phyloP scores from a whole-genome alignment of 92 coral and sea anemone genomes.

The Scolanthus callimorphus region DNA sequence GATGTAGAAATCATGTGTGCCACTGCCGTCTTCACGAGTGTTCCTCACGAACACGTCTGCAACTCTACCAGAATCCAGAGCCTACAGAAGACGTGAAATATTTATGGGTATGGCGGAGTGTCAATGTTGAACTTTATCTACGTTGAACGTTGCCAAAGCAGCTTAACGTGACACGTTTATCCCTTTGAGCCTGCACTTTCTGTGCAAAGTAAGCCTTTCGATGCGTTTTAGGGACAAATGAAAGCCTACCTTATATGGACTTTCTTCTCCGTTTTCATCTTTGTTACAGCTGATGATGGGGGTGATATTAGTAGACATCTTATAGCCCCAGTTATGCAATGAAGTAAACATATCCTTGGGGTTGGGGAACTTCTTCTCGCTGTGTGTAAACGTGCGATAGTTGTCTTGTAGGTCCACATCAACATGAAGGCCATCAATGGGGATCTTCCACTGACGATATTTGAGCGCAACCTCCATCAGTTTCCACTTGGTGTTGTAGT shows the following conservation, averaged over 20 bases:
- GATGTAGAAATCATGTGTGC: conserved; percentile 37
- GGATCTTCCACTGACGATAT: conserved; percentile 73
- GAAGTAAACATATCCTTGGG: conserved; percentile 67
- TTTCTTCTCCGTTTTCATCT: too few species aligned
- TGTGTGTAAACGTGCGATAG: conserved; percentile 78
- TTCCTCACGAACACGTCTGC: conserved; percentile 40
- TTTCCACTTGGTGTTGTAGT: conserved; percentile 79
- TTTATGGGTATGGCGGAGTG: too few species aligned
- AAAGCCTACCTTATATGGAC: too few species aligned
- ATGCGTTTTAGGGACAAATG: too few species aligned
- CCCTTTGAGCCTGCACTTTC: too few species aligned
- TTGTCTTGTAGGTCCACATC: conserved; percentile 70
- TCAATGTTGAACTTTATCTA: too few species aligned
- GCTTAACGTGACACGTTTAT: too few species aligned
- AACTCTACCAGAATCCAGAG: conserved; percentile 56
- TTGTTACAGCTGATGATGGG: conserved; percentile 65
- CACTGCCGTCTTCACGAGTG: conserved; percentile 56
- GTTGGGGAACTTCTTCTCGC: conserved; percentile 63
- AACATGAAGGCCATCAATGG: conserved; percentile 72
- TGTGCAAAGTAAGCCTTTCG: too few species aligned
- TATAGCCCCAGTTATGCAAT: conserved; percentile 69
- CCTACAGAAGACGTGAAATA: conserved; percentile 75
- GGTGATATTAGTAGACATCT: conserved; percentile 64
- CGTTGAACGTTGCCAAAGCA: too few species aligned
- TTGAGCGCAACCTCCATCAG: conserved; percentile 72